These are phyloP conservation scores for Aphelenchoides fujianensis DNA, from an alignment of 1,140 invertebrate genomes.

Conservation along the genomic window DNA sequence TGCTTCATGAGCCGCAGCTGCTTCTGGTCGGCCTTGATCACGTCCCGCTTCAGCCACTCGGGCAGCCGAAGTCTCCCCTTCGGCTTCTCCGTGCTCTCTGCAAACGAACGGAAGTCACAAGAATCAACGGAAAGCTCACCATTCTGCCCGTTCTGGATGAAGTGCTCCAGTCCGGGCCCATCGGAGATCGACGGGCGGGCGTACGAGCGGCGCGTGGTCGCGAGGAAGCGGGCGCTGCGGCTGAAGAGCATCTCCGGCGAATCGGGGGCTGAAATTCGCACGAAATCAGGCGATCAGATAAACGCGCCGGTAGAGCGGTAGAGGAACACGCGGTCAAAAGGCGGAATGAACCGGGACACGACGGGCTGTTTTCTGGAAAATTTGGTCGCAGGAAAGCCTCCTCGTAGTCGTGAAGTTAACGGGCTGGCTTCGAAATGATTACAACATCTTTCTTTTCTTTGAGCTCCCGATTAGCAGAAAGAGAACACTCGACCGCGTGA, in stretches of 20 bases:
- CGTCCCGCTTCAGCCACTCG: constrained; percentile 91
- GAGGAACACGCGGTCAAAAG: too few species aligned
- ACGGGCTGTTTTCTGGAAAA: too few species aligned
- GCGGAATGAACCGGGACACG: too few species aligned
- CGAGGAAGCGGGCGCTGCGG: neutral
- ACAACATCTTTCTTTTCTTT: too few species aligned
- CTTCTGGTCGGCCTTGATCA: constrained; percentile 73
- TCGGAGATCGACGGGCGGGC: neutral
- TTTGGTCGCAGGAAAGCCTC: too few species aligned
- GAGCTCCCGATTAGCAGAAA: too few species aligned
- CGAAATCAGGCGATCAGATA: too few species aligned
- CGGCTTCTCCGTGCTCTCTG: too few species aligned
- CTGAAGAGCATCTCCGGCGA: neutral
- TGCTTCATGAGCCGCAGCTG: constrained; percentile 80
- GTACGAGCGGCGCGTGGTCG: neutral
- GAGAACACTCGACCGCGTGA: too few species aligned
- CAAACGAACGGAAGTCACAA: neutral
- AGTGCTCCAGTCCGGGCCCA: constrained; percentile 7
- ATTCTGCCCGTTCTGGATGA: neutral
- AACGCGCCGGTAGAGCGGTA: too few species aligned
- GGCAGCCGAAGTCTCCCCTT: constrained; percentile 70
- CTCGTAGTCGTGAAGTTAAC: too few species aligned
- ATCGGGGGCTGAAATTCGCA: neutral
- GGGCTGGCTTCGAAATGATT: too few species aligned
- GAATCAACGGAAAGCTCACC: neutral